Conservation (phyloP, 2,888 invertebrate genomes). For the Myopa testacea region DNA sequence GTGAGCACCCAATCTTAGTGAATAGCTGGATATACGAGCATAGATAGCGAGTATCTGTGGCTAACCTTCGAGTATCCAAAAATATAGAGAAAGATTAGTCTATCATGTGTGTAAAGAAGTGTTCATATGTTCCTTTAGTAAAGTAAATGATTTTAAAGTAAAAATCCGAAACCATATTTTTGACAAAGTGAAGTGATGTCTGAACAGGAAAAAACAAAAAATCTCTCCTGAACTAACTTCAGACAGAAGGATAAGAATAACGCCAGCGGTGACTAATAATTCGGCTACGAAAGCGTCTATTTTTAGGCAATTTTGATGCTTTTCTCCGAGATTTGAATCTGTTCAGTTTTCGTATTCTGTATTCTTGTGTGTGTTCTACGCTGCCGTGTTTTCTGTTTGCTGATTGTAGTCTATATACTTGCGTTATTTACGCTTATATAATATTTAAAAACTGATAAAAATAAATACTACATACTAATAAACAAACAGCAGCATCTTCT, state of each 20-base stretch:
- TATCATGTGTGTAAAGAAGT: constrained; percentile 37
- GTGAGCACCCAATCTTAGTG: neutral
- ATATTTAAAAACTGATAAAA: neutral
- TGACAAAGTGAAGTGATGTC: constrained; percentile 8
- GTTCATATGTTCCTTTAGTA: constrained; percentile 22
- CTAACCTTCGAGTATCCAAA: constrained; percentile 23
- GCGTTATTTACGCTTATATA: neutral
- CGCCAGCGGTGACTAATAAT: constrained; percentile 38
- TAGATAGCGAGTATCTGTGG: neutral
- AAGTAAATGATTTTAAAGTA: too few relatives aligned
- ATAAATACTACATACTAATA: too few relatives aligned
- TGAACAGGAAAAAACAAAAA: neutral
- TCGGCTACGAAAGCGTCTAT: constrained; percentile 44
- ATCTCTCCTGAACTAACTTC: neutral
- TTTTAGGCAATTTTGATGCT: constrained; percentile 43
- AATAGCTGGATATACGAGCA: neutral
- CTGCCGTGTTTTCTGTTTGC: neutral
- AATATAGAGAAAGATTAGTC: constrained; percentile 17
- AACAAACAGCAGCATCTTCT: too few relatives aligned
- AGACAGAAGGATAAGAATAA: neutral
- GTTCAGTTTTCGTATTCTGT: neutral
- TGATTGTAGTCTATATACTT: neutral
- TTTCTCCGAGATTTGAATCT: constrained; percentile 42
- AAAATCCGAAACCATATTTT: neutral
- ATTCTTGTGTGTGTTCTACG: neutral